Base-by-base conservation (phyloP, 2,113 vertebrate species). In the Cromileptes altivelis region DNA sequence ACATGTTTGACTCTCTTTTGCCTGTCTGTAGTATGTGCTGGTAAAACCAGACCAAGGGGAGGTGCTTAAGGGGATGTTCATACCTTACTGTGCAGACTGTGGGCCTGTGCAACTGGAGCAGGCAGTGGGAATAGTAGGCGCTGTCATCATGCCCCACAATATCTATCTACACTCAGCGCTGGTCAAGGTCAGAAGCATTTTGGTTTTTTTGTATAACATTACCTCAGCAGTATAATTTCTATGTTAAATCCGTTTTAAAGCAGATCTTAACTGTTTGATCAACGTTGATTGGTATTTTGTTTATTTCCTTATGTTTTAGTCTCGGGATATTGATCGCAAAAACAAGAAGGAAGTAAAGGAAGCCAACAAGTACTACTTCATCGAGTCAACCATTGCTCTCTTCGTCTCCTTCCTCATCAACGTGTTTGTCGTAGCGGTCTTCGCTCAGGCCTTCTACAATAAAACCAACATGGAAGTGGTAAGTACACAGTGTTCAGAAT, bases 81-180 rank as follows among this genome's bases (percentile, higher is more conserved):
- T 98, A 5, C 98, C 98, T 0, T 97, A 97, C 92, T 99, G 98
- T 89, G 73, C 86, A 3, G 93, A 82, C 82, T 99, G 98, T 0
- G 94, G 91, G 1, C 91, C 97, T 0, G 12, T 91, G 0, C 97
- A 99, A 94, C 86, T 99, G 64, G 94, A 97, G 75, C 98, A 99
- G 91, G 98, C 98, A 0, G 98, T 99, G 70, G 98, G 98, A 15
- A 97, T 99, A 4, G 97, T 99, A 23, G 98, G 98, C 0, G 98
- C 98, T 0, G 97, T 99, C 68, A 99, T 99, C 89, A 99, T 99
- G 98, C 98, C 98, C 0, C 98, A 99, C 91, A 99, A 99, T 94
- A 99, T 99, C 95, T 99, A 99, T 92, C 91, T 99, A 81, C 98
- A 99, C 93, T 99, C 98, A 0, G 98, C 98, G 0, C 88, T 99